These are phyloP conservation scores for Pseudachorutes palmiensis DNA, from an alignment of 1,140 invertebrate genomes.

Conservation along the genomic window DNA sequence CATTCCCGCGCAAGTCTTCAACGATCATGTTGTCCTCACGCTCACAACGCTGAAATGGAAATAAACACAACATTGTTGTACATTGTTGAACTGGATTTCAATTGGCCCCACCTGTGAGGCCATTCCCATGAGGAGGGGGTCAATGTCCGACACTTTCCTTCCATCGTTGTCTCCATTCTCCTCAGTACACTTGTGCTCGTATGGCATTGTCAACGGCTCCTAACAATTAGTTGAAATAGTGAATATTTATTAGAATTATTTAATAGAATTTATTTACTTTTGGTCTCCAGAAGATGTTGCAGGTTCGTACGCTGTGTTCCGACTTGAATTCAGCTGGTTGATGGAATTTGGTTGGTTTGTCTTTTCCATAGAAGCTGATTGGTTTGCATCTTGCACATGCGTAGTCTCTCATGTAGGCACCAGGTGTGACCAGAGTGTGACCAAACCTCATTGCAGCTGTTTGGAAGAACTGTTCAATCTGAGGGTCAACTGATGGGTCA, in stretches of 20 bases:
- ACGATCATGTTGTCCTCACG: slow-evolving; percentile 57
- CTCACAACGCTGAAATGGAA: slow-evolving; percentile 58
- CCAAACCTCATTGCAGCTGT: slow-evolving; percentile 60
- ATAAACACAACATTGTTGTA: too few species aligned
- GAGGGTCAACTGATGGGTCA: slow-evolving; percentile 54
- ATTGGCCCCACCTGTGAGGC: too few species aligned
- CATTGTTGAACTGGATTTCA: too few species aligned
- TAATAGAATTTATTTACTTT: slow-evolving; percentile 41
- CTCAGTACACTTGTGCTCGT: not conserved
- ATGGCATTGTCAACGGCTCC: slow-evolving; percentile 33
- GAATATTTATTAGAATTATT: slow-evolving; percentile 3
- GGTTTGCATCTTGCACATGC: slow-evolving; percentile 24
- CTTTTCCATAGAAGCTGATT: slow-evolving; percentile 24
- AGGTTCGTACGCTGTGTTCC: slow-evolving; percentile 48
- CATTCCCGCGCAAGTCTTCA: slow-evolving; percentile 53
- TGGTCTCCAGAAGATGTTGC: slow-evolving; percentile 59
- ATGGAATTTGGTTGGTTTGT: not conserved
- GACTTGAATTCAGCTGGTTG: slow-evolving; percentile 34
- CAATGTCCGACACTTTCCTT: slow-evolving; percentile 46
- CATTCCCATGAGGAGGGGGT: slow-evolving; percentile 55
- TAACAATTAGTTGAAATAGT: slow-evolving; percentile 9
- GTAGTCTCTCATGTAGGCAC: slow-evolving; percentile 41
- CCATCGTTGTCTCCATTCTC: not conserved
- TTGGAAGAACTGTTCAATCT: slow-evolving; percentile 61
- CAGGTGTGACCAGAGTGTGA: slow-evolving; percentile 49